Percentiles rank a stretch among this genome's conserved stretches.
phyloP scores from a whole-genome alignment of 2,797 vertebrate species.

The Tenualosa ilisha region DNA sequence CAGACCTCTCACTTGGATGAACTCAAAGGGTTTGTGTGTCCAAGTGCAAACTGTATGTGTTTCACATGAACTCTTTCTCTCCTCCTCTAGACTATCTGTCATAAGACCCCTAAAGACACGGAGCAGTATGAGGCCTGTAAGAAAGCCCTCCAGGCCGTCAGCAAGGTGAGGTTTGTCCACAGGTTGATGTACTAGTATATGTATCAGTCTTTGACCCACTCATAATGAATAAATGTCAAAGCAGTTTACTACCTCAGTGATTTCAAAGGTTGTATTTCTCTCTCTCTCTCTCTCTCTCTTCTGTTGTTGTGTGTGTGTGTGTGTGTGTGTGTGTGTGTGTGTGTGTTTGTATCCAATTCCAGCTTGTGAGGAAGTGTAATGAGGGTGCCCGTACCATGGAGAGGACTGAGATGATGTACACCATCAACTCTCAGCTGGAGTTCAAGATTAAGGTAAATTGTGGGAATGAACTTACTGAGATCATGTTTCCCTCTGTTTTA shows the following conservation, averaged over 20 bases:
- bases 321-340: slow-evolving; percentile 35
- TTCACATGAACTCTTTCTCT: neutral
- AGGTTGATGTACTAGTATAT: neutral
- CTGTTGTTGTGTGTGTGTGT: slow-evolving; percentile 36
- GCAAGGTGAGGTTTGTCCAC: slow-evolving; percentile 81
- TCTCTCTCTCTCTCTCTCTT: too few species aligned
- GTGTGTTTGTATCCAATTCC: slow-evolving; percentile 14
- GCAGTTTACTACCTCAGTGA: neutral
- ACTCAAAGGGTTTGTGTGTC: neutral
- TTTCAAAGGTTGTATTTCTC: neutral
- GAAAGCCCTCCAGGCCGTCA: slow-evolving; percentile 87
- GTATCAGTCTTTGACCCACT: neutral
- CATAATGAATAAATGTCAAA: neutral
- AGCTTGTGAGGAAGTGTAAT: slow-evolving; percentile 95
- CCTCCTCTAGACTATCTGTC: slow-evolving; percentile 89
- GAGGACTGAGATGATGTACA: slow-evolving; percentile 98
- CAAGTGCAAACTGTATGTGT: slow-evolving; percentile 1
- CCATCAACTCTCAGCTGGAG: slow-evolving; percentile 95
- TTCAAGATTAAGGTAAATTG: slow-evolving; percentile 94
- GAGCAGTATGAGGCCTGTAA: slow-evolving; percentile 84
- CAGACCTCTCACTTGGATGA: too few species aligned
- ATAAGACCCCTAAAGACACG: slow-evolving; percentile 91
- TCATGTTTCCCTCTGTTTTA: neutral
- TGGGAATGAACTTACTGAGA: neutral
- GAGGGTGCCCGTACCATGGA: slow-evolving; percentile 97